phyloP scores from a whole-genome alignment of 2,113 vertebrate genomes.

The Polyodon spathula region DNA sequence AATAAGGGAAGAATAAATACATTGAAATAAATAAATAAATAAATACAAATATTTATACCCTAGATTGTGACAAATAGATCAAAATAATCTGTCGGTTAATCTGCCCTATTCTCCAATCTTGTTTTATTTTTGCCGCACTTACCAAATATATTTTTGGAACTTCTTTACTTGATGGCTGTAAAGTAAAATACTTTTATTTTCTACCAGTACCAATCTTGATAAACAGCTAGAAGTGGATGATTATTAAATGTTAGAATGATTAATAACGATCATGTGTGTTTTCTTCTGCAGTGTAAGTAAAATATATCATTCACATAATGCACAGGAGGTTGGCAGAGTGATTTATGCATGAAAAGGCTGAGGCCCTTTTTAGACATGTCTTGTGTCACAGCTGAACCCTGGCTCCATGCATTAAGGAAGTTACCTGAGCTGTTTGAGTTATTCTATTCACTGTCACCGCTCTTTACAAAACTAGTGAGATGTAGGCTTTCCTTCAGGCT shows the following conservation, averaged over 20 bases:
- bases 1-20: no score
- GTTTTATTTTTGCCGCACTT: no score
- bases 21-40: no score
- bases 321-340: slow-evolving; percentile 59
- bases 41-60: no score
- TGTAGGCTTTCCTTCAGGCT: slow-evolving; percentile 1
- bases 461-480: slow-evolving; percentile 23
- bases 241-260: slow-evolving; percentile 80
- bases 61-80: no score
- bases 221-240: slow-evolving; percentile 69
- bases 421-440: slow-evolving; percentile 2
- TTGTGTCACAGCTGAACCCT: slow-evolving; percentile 54
- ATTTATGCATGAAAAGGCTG: slow-evolving; percentile 67
- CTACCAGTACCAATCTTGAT: slow-evolving; percentile 56
- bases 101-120: no score
- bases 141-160: slow-evolving; percentile 26
- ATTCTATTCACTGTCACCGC: slow-evolving; percentile 41
- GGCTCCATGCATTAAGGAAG: slow-evolving; percentile 39
- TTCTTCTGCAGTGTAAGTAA: slow-evolving; percentile 80
- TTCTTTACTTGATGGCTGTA: slow-evolving; percentile 45
- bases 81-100: no score
- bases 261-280: slow-evolving; percentile 73
- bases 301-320: slow-evolving; percentile 81
- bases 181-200: slow-evolving; percentile 55
- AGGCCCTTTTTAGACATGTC: slow-evolving; percentile 53